A percentile compares a stretch with the other conserved stretches of the same genome.
Conservation (phyloP, 1,140 invertebrate genomes). For the Lucilia sericata region DNA sequence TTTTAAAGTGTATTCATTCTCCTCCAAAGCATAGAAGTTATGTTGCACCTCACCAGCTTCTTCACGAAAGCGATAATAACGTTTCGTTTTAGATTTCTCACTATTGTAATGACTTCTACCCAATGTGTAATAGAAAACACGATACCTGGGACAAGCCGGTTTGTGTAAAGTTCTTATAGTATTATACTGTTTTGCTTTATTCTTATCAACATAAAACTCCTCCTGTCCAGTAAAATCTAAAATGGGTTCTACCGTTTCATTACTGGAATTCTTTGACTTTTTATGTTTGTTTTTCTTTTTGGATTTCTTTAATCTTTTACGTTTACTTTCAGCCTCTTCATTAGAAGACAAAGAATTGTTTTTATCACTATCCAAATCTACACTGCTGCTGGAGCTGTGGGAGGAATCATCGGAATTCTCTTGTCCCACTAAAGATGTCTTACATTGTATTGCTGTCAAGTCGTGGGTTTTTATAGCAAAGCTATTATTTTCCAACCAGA, state of each 20-base stretch:
- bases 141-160: constrained; percentile 67
- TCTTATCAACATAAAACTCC: constrained; percentile 71
- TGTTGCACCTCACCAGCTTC: not conserved
- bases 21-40: constrained; percentile 10
- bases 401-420: too few species aligned
- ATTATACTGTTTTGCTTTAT: constrained; percentile 66
- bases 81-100: not conserved
- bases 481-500: constrained; percentile 44
- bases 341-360: not conserved
- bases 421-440: too few species aligned
- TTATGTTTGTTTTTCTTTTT: constrained; percentile 35
- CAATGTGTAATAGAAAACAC: not conserved
- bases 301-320: not conserved
- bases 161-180: constrained; percentile 68
- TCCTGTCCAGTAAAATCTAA: constrained; percentile 66
- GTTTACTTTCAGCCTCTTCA: not conserved
- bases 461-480: constrained; percentile 14
- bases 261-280: not conserved
- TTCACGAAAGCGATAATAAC: constrained; percentile 15
- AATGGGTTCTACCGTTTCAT: not conserved
- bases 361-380: not conserved
- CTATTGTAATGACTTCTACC: not conserved
- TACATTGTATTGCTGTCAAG: not conserved
- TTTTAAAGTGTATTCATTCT: constrained; percentile 45
- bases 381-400: not conserved